A percentile compares a stretch with the other conserved stretches of the same genome.
These are phyloP conservation scores for Xenopus laevis DNA, from an alignment of 2,113 vertebrate species.

Conservation along the genomic window DNA sequence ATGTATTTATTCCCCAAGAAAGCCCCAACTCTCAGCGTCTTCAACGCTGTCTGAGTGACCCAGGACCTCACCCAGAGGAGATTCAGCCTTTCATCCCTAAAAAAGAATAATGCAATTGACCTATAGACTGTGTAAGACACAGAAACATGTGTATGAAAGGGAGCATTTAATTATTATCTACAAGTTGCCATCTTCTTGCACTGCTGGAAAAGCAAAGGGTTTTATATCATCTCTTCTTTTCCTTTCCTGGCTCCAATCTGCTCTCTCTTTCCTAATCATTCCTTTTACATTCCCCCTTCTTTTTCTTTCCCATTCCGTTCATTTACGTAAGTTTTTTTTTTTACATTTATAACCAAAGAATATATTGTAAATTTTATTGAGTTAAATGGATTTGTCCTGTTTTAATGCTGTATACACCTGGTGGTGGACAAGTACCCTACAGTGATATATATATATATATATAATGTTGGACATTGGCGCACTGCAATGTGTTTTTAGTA, in stretches of 20 bases:
- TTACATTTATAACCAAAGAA: constrained; percentile 41
- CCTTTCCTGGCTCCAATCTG: no score
- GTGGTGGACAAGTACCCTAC: not conserved
- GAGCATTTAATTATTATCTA: not conserved
- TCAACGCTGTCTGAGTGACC: constrained; percentile 89
- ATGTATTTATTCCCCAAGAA: constrained; percentile 67
- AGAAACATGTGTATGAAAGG: not conserved
- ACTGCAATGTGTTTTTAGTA: no score
- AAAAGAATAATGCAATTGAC: constrained; percentile 47
- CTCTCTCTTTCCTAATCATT: not conserved
- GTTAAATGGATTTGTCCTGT: not conserved
- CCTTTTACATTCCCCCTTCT: no score
- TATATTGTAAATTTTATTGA: constrained; percentile 3
- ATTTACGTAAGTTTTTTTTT: constrained; percentile 11
- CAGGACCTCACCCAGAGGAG: constrained; percentile 80
- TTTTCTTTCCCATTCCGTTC: not conserved
- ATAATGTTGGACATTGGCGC: no score
- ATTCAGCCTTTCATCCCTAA: constrained; percentile 87
- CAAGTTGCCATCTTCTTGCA: constrained; percentile 1
- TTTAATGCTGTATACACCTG: constrained; percentile 17
- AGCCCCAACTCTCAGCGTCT: constrained; percentile 73
- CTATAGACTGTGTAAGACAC: no score
- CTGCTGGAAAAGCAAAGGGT: not conserved
- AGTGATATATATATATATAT: no score
- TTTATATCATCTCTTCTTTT: no score